Percentiles rank a stretch among this genome's conserved stretches.
phyloP scores from a whole-genome alignment of 2,888 invertebrate species.

The Podotricha telesiphe region DNA sequence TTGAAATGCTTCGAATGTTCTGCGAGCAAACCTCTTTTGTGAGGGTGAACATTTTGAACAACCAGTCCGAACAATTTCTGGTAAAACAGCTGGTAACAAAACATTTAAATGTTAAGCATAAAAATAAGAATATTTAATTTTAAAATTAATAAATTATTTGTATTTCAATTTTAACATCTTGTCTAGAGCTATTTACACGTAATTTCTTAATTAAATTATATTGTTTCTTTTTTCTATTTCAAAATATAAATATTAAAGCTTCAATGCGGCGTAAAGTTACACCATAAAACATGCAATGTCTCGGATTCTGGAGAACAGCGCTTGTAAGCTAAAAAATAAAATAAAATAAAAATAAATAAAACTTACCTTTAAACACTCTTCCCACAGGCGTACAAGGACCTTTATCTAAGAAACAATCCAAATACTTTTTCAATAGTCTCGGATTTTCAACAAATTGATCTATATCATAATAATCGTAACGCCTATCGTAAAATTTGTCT shows the following conservation, averaged over 20 bases:
- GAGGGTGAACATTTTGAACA: constrained; percentile 64
- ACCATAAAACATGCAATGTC: too few species aligned
- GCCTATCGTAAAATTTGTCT: constrained; percentile 58
- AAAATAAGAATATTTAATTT: too few species aligned
- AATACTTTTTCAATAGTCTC: constrained; percentile 86
- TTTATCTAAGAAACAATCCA: constrained; percentile 82
- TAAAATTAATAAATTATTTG: too few species aligned
- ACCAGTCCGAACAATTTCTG: constrained; percentile 61
- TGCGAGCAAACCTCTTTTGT: constrained; percentile 80
- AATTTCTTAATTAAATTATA: too few species aligned
- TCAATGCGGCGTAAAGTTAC: too few species aligned
- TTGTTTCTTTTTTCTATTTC: too few species aligned
- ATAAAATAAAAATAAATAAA: neutral
- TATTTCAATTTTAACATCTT: too few species aligned
- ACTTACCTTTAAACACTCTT: constrained; percentile 68
- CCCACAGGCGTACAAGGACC: constrained; percentile 71
- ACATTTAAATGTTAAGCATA: too few species aligned
- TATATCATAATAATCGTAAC: constrained; percentile 87
- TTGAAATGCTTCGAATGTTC: constrained; percentile 86
- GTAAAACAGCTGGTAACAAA: constrained; percentile 50
- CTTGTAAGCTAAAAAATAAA: too few species aligned
- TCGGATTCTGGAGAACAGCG: too few species aligned
- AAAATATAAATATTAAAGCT: too few species aligned
- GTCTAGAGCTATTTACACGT: too few species aligned
- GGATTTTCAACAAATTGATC: constrained; percentile 87